These are phyloP conservation scores for Incurvaria masculella DNA, from an alignment of 2,888 invertebrate species.

Conservation along the genomic window DNA sequence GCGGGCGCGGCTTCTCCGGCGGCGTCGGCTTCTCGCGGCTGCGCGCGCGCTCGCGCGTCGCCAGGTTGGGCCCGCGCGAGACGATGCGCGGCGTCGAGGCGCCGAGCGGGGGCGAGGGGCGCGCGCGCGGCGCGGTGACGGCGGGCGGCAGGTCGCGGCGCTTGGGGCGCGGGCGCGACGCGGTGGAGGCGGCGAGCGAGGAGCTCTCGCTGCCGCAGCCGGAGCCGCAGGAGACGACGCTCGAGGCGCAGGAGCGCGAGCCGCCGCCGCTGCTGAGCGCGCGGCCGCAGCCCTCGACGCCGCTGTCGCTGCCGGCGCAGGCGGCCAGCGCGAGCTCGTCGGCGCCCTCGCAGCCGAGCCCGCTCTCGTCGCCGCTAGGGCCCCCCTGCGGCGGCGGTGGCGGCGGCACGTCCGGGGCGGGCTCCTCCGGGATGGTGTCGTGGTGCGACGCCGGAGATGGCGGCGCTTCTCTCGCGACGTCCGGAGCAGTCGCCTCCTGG, in stretches of 20 bases:
- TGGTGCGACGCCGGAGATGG: neutral
- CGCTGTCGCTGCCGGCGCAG: slow-evolving; percentile 76
- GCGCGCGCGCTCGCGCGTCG: slow-evolving; percentile 56
- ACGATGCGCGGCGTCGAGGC: slow-evolving; percentile 51
- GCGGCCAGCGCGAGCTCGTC: slow-evolving; percentile 36
- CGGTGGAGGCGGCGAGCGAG: slow-evolving; percentile 57
- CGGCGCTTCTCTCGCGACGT: too few species aligned
- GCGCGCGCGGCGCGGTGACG: slow-evolving; percentile 38
- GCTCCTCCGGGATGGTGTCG: neutral
- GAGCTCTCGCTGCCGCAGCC: slow-evolving; percentile 81
- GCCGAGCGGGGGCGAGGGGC: slow-evolving; percentile 50
- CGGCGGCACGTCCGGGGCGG: neutral
- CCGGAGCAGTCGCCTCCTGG: neutral
- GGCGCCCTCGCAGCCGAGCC: slow-evolving; percentile 20
- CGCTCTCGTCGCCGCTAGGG: neutral
- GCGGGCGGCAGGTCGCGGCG: slow-evolving; percentile 58
- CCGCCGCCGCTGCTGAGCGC: slow-evolving; percentile 67
- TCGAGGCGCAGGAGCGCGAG: slow-evolving; percentile 72
- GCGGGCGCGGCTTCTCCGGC: slow-evolving; percentile 44
- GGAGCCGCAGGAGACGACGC: slow-evolving; percentile 73
- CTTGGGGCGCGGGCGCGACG: slow-evolving; percentile 42
- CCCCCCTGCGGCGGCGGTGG: neutral
- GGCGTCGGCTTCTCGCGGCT: slow-evolving; percentile 57
- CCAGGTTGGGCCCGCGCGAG: slow-evolving; percentile 47
- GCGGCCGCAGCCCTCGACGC: slow-evolving; percentile 68